Conservation (phyloP, 64 coral and sea anemone genomes). For the Porites australiensis region DNA sequence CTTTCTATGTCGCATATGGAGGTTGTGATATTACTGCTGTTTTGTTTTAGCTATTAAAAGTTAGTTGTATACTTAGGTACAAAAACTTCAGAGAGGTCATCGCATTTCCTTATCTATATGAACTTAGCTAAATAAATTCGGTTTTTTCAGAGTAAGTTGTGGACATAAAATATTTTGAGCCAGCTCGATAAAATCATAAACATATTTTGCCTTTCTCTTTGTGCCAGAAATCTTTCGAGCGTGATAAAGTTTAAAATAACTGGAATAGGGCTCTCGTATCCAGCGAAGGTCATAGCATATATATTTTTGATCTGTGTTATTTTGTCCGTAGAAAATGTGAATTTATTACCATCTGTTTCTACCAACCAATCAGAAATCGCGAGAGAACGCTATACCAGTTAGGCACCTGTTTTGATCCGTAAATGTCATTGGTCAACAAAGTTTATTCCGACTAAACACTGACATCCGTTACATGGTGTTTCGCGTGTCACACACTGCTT, state of each 20-base stretch:
- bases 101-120: not conserved
- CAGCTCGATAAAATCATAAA: no score
- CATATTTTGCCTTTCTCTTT: no score
- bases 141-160: not conserved
- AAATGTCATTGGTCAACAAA: slow-evolving; percentile 55
- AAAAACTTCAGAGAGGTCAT: not conserved
- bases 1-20: not conserved
- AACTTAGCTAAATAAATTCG: not conserved
- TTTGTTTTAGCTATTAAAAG: not conserved
- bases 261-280: not conserved
- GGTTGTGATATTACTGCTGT: slow-evolving; percentile 41
- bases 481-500: slow-evolving; percentile 14
- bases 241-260: not conserved
- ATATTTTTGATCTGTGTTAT: slow-evolving; percentile 37
- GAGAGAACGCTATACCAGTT: slow-evolving; percentile 47
- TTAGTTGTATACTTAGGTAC: not conserved
- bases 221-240: not conserved
- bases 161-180: not conserved
- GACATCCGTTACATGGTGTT: slow-evolving; percentile 18
- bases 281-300: not conserved
- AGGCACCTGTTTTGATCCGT: slow-evolving; percentile 74
- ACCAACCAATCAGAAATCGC: slow-evolving; percentile 67
- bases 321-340: slow-evolving; percentile 52
- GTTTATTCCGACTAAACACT: slow-evolving; percentile 32
- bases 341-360: slow-evolving; percentile 2